These are phyloP conservation scores for Heliocidaris tuberculata DNA, from an alignment of 35 echinoderm and acorn worm genomes.

Conservation along the genomic window DNA sequence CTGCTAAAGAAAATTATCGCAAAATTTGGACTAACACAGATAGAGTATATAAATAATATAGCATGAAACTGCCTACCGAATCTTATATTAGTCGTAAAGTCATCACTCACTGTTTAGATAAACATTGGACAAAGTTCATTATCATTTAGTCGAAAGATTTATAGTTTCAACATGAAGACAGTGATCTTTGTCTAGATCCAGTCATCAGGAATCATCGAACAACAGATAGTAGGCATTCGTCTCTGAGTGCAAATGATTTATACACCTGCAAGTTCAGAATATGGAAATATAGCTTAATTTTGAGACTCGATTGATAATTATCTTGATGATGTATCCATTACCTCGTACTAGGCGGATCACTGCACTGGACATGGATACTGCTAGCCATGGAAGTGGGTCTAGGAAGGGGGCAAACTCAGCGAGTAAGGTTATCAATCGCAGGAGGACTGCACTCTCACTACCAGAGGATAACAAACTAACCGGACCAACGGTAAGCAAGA, in stretches of 20 bases:
- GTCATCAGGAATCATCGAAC: background rate
- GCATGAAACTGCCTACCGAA: background rate
- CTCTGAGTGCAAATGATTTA: background rate
- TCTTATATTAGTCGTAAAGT: background rate
- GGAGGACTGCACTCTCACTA: background rate
- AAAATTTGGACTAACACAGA: too few species aligned
- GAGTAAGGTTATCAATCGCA: background rate
- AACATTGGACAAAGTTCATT: background rate
- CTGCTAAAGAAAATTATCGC: too few species aligned
- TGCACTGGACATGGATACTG: background rate
- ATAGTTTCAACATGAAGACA: too few species aligned
- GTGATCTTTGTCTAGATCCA: too few species aligned
- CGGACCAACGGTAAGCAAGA: slow-evolving; percentile 29
- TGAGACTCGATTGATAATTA: background rate
- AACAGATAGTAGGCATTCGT: background rate
- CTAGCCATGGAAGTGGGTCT: background rate
- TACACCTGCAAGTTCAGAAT: background rate
- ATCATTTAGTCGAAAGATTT: background rate
- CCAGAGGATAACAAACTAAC: background rate
- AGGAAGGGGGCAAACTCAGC: background rate
- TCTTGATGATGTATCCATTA: background rate
- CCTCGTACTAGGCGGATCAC: background rate
- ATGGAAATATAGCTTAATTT: background rate
- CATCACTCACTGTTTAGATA: background rate
- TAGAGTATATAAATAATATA: background rate